phyloP scores from a whole-genome alignment of 2,113 vertebrate genomes.

The Solea senegalensis region DNA sequence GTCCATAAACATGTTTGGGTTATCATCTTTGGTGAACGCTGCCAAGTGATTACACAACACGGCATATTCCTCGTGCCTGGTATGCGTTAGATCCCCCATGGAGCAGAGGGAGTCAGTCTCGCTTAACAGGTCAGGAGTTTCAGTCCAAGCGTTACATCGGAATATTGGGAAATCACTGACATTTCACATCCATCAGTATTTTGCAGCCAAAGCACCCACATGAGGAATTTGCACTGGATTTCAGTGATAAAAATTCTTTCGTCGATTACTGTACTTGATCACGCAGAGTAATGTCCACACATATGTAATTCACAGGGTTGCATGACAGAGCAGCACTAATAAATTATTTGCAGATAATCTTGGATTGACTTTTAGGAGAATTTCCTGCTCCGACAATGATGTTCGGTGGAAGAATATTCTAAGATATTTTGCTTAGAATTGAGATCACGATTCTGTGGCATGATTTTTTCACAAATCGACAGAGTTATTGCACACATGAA shows the following conservation, averaged over 20 bases:
- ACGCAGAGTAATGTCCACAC: slow-evolving; percentile 9
- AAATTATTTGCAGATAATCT: no score
- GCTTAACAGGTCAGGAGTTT: slow-evolving; percentile 21
- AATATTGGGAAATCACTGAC: slow-evolving; percentile 52
- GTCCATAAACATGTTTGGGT: slow-evolving; percentile 47
- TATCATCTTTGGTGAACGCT: slow-evolving; percentile 37
- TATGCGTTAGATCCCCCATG: slow-evolving; percentile 65
- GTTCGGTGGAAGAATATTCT: no score
- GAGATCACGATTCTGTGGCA: no score
- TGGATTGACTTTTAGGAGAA: no score
- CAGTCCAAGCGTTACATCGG: slow-evolving; percentile 36
- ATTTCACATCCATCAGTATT: slow-evolving; percentile 17
- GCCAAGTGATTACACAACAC: slow-evolving; percentile 66
- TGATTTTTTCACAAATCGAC: no score
- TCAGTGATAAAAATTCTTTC: neutral
- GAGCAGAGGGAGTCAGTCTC: slow-evolving; percentile 65
- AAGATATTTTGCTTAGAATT: no score
- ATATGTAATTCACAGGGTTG: slow-evolving; percentile 14
- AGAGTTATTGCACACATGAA: no score
- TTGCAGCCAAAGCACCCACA: neutral
- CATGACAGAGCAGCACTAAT: no score
- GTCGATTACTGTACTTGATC: slow-evolving; percentile 20
- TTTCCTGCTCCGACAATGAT: no score
- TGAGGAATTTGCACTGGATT: neutral
- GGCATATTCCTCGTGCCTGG: slow-evolving; percentile 73